Conservation (phyloP, 2,113 vertebrate species). For the Amazona vittata region DNA sequence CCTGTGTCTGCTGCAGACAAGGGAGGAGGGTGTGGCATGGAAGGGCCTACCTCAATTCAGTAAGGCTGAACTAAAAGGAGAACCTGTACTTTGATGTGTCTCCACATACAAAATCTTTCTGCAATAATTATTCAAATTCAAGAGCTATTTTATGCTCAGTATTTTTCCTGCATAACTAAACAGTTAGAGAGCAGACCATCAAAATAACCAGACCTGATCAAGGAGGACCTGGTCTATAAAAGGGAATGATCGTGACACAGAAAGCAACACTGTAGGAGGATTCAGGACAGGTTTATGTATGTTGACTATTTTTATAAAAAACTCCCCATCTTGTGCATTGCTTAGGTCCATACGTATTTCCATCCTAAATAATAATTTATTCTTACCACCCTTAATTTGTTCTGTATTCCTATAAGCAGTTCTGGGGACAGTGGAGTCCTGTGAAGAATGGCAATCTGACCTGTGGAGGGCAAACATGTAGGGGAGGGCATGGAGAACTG, state of each 20-base stretch:
- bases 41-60: neutral
- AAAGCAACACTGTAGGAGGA: neutral
- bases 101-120: neutral
- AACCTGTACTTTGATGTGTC: neutral
- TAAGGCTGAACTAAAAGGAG: neutral
- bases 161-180: neutral
- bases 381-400: neutral
- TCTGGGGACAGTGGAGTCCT: neutral
- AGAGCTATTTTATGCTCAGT: neutral
- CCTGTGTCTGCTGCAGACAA: constrained; percentile 6
- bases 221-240: neutral
- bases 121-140: neutral
- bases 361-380: neutral
- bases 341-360: neutral
- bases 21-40: constrained; percentile 31
- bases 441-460: neutral
- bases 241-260: neutral
- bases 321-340: neutral
- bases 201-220: neutral
- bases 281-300: neutral
- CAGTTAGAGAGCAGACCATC: neutral
- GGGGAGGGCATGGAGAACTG: neutral
- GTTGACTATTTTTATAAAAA: neutral
- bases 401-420: neutral
- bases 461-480: rapidly evolving